Percentiles rank a stretch among this genome's conserved stretches.
These are phyloP conservation scores for Oryzias sinensis DNA, from an alignment of 2,797 vertebrate species.

Conservation along the genomic window DNA sequence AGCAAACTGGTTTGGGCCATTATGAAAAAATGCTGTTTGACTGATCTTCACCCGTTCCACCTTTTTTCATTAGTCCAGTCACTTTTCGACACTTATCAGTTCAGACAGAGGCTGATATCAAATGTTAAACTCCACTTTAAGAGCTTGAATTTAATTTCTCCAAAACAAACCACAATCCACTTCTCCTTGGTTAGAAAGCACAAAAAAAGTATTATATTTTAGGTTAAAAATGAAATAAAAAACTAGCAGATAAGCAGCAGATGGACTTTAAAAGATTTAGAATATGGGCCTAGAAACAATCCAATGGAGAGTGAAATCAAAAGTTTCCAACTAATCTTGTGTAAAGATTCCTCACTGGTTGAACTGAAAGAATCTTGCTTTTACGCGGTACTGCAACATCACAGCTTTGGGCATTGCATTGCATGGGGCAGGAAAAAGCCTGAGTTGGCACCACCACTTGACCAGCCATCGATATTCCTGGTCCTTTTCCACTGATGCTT, in stretches of 20 bases:
- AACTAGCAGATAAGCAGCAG: conserved; percentile 29
- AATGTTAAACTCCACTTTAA: conserved; percentile 61
- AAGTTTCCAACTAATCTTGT: conserved; percentile 82
- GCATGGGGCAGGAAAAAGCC: conserved; percentile 49
- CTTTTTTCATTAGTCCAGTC: conserved; percentile 68
- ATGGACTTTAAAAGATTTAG: conserved; percentile 32
- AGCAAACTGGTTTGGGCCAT: conserved; percentile 97
- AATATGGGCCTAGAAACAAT: conserved; percentile 25
- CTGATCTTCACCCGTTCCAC: conserved; percentile 54
- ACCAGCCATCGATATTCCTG: conserved; percentile 57
- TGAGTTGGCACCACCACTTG: conserved; percentile 54
- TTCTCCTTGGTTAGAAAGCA: conserved; percentile 16
- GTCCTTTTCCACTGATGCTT: conserved; percentile 63
- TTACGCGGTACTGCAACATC: conserved; percentile 62
- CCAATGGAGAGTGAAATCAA: conserved; percentile 52
- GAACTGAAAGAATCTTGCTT: conserved; percentile 60
- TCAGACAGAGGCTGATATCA: conserved; percentile 6
- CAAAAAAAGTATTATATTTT: conserved; percentile 15
- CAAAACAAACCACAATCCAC: not conserved
- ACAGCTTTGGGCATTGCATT: conserved; percentile 63
- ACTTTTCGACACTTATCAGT: conserved; percentile 19
- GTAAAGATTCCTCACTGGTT: conserved; percentile 69
- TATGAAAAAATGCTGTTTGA: conserved; percentile 58
- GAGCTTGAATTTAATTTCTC: conserved; percentile 28
- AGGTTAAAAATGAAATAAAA: conserved; percentile 13